Percentiles rank a stretch among this genome's conserved stretches.
phyloP scores from a whole-genome alignment of 2,113 vertebrate species.

The Ariopsis seemanni region DNA sequence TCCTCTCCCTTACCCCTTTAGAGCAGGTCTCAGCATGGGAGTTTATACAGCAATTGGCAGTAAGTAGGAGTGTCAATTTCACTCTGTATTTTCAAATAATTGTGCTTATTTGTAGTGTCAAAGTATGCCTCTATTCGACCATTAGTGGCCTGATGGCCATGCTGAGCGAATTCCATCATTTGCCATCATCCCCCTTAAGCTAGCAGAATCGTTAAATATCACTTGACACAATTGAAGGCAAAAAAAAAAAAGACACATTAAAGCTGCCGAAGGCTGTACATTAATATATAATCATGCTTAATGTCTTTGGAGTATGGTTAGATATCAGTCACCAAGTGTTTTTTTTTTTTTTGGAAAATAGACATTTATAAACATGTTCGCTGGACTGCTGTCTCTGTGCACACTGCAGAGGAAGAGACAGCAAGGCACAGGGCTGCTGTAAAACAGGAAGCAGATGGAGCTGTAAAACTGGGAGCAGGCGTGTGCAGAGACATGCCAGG shows the following conservation, averaged over 20 bases:
- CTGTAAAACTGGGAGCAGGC: constrained; percentile 57
- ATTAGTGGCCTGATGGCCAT: not conserved
- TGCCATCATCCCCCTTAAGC: constrained; percentile 38
- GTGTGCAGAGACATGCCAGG: constrained; percentile 59
- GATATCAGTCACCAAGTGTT: constrained; percentile 61
- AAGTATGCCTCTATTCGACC: not conserved
- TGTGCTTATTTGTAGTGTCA: constrained; percentile 14
- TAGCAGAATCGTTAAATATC: constrained; percentile 64
- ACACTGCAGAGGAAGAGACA: constrained; percentile 18
- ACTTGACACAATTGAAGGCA: constrained; percentile 59
- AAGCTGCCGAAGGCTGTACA: constrained; percentile 61
- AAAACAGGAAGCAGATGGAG: constrained; percentile 39
- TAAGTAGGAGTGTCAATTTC: not conserved
- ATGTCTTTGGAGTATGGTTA: constrained; percentile 54
- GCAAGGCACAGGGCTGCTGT: constrained; percentile 32
- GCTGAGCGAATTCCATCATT: constrained; percentile 10
- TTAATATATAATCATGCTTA: constrained; percentile 64
- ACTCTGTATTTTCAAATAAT: not conserved
- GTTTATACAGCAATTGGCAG: not conserved
- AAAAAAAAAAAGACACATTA: constrained; percentile 50
- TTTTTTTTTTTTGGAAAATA: constrained; percentile 13
- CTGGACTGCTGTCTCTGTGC: constrained; percentile 1
- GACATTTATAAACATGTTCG: constrained; percentile 45
- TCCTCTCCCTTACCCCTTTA: not conserved
- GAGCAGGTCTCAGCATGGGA: not conserved